These are phyloP conservation scores for Mormoops blainvillei DNA, from an alignment of 2,113 vertebrate species.

Conservation along the genomic window DNA sequence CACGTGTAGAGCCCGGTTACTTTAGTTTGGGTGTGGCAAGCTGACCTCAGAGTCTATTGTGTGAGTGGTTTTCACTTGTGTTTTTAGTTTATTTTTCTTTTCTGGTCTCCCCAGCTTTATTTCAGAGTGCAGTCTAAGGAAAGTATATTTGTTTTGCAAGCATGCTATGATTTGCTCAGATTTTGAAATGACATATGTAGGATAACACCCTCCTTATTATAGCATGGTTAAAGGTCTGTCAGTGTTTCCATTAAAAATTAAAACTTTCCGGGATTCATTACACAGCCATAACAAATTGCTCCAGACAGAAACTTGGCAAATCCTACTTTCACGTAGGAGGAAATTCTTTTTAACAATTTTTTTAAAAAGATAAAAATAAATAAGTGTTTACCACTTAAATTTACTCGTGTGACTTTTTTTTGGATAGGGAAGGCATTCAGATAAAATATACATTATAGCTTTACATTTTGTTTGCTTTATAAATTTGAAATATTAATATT, in stretches of 20 bases:
- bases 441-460: background rate
- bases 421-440: background rate
- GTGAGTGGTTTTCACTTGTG: conserved; percentile 56
- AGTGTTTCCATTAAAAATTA: conserved; percentile 80
- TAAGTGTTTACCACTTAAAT: conserved; percentile 75
- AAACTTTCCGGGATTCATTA: conserved; percentile 79
- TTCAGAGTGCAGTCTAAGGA: conserved; percentile 66
- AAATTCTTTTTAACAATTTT: conserved; percentile 76
- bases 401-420: conserved; percentile 5
- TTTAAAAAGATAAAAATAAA: conserved; percentile 75
- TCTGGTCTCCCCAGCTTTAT: conserved; percentile 69
- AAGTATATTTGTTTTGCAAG: conserved; percentile 72
- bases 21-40: conserved; percentile 75
- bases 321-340: conserved; percentile 67
- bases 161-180: conserved; percentile 71
- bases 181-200: conserved; percentile 74
- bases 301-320: conserved; percentile 80
- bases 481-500: background rate
- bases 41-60: conserved; percentile 77
- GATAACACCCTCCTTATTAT: conserved; percentile 76
- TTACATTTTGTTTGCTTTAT: background rate
- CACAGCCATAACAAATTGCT: conserved; percentile 78
- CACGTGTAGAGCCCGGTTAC: background rate
- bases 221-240: conserved; percentile 76
- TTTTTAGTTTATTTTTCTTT: conserved; percentile 74